Evolutionary conservation across 1,140 invertebrate genomes (phyloP).

Genomic region (Anastrepha ludens): DNA sequence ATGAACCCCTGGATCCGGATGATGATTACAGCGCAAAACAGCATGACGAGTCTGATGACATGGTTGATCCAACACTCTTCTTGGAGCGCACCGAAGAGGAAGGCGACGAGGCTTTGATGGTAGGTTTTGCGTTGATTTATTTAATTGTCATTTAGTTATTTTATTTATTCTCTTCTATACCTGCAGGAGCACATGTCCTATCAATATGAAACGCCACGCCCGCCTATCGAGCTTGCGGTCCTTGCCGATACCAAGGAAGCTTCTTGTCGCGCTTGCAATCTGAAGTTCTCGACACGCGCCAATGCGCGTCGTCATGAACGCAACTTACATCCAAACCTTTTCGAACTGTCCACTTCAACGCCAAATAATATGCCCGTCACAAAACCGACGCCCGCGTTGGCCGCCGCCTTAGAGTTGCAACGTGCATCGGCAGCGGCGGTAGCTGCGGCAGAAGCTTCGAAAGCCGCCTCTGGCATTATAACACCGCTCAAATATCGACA

Average conservation of each 20-base stretch:
- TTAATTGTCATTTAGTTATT: background rate
- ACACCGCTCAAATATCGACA: constrained; percentile 69
- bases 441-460: constrained; percentile 60
- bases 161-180: background rate
- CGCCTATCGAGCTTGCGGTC: constrained; percentile 65
- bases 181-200: constrained; percentile 45
- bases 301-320: constrained; percentile 73
- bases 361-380: constrained; percentile 68
- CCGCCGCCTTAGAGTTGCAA: constrained; percentile 68
- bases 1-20: constrained; percentile 70
- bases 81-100: constrained; percentile 70
- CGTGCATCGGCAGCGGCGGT: constrained; percentile 64
- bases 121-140: constrained; percentile 55
- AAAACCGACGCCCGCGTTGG: constrained; percentile 68
- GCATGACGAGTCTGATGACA: constrained; percentile 70
- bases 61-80: constrained; percentile 72
- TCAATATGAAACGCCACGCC: constrained; percentile 13
- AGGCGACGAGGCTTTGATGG: constrained; percentile 68
- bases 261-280: constrained; percentile 70
- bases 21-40: constrained; percentile 63
- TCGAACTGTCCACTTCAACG: constrained; percentile 68
- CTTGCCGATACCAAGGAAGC: constrained; percentile 69
- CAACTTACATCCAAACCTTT: constrained; percentile 72
- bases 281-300: constrained; percentile 72
- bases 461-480: constrained; percentile 59